Conservation (phyloP, 2,797 vertebrate genomes). For the Phaenicophaeus curvirostris region DNA sequence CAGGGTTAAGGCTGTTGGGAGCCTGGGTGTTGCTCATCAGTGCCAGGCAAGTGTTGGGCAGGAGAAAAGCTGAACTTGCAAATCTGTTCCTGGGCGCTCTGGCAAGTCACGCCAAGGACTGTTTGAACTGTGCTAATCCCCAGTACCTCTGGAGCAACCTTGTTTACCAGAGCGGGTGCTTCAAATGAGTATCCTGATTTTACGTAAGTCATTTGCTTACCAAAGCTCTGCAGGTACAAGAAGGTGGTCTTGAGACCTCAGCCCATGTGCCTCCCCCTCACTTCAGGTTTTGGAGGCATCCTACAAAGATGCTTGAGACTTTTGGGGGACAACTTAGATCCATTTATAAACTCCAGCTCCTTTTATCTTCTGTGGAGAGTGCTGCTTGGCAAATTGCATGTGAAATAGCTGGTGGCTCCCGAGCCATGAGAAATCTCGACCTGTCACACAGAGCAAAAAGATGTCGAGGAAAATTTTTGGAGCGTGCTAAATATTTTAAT, state of each 20-base stretch:
- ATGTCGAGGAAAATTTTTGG: background rate
- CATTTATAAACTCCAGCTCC: background rate
- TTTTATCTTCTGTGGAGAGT: background rate
- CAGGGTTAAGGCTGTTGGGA: background rate
- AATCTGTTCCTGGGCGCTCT: background rate
- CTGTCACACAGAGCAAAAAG: background rate
- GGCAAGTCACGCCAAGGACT: slow-evolving; percentile 30
- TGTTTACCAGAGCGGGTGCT: slow-evolving; percentile 14
- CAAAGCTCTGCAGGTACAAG: background rate
- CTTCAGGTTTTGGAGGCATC: background rate
- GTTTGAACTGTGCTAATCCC: slow-evolving; percentile 58
- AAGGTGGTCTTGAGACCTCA: background rate
- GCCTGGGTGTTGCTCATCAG: background rate
- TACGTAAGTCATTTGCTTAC: slow-evolving; percentile 19
- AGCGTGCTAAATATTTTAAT: background rate
- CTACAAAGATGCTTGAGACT: background rate
- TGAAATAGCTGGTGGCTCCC: background rate
- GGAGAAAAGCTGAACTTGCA: slow-evolving; percentile 58
- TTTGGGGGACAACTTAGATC: background rate
- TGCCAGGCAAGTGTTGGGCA: background rate
- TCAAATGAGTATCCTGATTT: slow-evolving; percentile 17
- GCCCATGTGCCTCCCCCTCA: rapidly evolving
- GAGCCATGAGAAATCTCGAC: background rate
- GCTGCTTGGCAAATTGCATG: background rate
- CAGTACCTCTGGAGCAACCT: slow-evolving; percentile 16